Evolutionary conservation across 2,113 vertebrate species (phyloP).

Genomic region (Pachyramphus minor): DNA sequence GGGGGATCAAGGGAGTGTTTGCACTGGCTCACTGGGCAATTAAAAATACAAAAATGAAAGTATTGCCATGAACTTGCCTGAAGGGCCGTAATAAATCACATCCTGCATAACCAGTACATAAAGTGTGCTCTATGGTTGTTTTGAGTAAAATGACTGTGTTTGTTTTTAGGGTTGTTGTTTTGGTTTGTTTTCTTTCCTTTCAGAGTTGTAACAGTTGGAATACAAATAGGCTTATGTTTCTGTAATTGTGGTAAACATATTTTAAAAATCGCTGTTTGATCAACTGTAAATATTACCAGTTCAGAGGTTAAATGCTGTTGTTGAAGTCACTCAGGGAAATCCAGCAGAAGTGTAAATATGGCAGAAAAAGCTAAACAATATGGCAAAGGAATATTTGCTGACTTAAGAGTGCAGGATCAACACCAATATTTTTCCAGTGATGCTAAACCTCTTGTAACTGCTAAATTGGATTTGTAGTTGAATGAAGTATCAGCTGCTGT

Average conservation of each 20-base stretch:
- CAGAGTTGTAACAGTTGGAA: not conserved
- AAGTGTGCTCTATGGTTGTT: slow-evolving; percentile 24
- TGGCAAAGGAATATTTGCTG: slow-evolving; percentile 71
- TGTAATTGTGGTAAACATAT: slow-evolving; percentile 20
- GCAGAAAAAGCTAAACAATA: slow-evolving; percentile 64
- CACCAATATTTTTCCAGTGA: slow-evolving; percentile 80
- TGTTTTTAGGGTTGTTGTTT: slow-evolving; percentile 9
- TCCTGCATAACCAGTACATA: not conserved
- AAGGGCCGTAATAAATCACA: slow-evolving; percentile 29
- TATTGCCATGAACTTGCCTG: slow-evolving; percentile 15
- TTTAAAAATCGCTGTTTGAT: slow-evolving; percentile 40
- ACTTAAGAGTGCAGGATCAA: slow-evolving; percentile 74
- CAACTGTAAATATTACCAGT: slow-evolving; percentile 45
- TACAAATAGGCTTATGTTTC: slow-evolving; percentile 29
- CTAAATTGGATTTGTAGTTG: slow-evolving; percentile 91
- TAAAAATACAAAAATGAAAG: slow-evolving; percentile 15
- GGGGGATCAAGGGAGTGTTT: not conserved
- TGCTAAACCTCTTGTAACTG: slow-evolving; percentile 82
- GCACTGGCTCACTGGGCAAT: not conserved
- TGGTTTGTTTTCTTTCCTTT: not conserved
- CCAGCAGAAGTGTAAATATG: slow-evolving; percentile 59
- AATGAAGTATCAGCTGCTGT: slow-evolving; percentile 87
- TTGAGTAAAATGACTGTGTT: slow-evolving; percentile 21
- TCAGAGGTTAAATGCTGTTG: slow-evolving; percentile 55
- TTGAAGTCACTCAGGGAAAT: slow-evolving; percentile 40